Percentiles rank a stretch among this genome's conserved stretches.
Conservation (phyloP, 2,113 vertebrate species). For the Xenopus borealis region DNA sequence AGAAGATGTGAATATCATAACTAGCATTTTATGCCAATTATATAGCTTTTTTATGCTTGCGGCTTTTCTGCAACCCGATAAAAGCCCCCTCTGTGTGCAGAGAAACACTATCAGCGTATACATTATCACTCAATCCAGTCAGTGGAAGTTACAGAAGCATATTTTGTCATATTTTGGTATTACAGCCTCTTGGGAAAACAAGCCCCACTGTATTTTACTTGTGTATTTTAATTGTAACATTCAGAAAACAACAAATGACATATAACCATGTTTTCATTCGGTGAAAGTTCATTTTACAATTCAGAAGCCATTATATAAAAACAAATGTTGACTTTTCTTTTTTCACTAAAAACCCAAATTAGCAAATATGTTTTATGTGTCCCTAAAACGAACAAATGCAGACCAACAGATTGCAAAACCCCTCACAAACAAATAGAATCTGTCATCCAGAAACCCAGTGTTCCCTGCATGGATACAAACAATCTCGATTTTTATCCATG, state of each 20-base stretch:
- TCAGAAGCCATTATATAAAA: not conserved
- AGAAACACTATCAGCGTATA: conserved; percentile 23
- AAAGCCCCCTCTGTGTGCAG: conserved; percentile 33
- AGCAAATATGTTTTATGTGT: not conserved
- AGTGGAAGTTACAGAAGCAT: not conserved
- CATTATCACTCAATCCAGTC: conserved; percentile 16
- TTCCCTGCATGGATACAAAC: not conserved
- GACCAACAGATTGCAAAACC: not conserved
- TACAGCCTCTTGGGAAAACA: too few species aligned
- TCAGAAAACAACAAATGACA: too few species aligned
- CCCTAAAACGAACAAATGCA: not conserved
- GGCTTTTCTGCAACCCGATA: conserved; percentile 38
- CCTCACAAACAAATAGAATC: conserved; percentile 1
- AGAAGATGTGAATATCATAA: conserved; percentile 37
- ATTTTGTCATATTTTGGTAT: too few species aligned
- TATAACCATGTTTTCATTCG: too few species aligned
- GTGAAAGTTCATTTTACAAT: too few species aligned
- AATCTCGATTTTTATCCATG: not conserved
- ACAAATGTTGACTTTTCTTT: not conserved
- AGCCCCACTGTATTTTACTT: too few species aligned
- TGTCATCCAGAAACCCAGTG: not conserved
- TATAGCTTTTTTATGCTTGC: conserved; percentile 28
- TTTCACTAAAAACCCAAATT: not conserved
- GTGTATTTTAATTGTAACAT: too few species aligned
- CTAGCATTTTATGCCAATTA: conserved; percentile 42